Conservation (phyloP, 2,113 vertebrate species). For the Cranoglanis bouderius region DNA sequence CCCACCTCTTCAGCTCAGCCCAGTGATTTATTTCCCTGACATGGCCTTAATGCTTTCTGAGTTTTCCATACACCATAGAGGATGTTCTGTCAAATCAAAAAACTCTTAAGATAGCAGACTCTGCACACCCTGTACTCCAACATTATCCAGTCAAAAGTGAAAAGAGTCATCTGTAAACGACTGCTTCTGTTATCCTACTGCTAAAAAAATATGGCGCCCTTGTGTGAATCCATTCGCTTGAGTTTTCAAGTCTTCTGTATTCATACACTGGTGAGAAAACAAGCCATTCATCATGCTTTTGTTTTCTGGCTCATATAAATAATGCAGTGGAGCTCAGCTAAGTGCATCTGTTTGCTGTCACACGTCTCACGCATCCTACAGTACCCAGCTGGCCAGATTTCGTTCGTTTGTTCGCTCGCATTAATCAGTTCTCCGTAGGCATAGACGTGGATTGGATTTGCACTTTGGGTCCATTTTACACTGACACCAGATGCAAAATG, state of each 20-base stretch:
- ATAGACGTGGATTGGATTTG: conserved; percentile 1
- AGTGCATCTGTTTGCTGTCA: conserved; percentile 39
- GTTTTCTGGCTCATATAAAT: conserved; percentile 58
- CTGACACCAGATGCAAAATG: conserved; percentile 10
- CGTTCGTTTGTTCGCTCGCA: conserved; percentile 7
- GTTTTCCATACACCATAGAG: conserved; percentile 20
- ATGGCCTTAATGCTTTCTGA: conserved; percentile 23
- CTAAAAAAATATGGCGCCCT: neutral
- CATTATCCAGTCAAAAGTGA: neutral
- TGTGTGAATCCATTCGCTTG: conserved; percentile 14
- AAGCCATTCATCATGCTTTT: conserved; percentile 52
- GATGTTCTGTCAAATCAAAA: conserved; percentile 24
- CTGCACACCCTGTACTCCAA: neutral
- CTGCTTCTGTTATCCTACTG: neutral
- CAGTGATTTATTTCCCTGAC: conserved; percentile 37
- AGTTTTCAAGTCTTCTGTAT: conserved; percentile 27
- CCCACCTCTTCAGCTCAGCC: neutral
- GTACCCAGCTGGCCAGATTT: conserved; percentile 43
- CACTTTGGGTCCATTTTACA: conserved; percentile 19
- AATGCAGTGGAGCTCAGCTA: conserved; percentile 50
- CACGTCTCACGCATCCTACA: conserved; percentile 11
- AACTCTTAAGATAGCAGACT: neutral
- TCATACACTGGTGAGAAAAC: conserved; percentile 38
- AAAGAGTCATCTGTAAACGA: neutral
- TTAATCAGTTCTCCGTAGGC: conserved; percentile 42